These are phyloP conservation scores for Silurus lanzhouensis DNA, from an alignment of 2,797 vertebrate genomes.

Conservation along the genomic window DNA sequence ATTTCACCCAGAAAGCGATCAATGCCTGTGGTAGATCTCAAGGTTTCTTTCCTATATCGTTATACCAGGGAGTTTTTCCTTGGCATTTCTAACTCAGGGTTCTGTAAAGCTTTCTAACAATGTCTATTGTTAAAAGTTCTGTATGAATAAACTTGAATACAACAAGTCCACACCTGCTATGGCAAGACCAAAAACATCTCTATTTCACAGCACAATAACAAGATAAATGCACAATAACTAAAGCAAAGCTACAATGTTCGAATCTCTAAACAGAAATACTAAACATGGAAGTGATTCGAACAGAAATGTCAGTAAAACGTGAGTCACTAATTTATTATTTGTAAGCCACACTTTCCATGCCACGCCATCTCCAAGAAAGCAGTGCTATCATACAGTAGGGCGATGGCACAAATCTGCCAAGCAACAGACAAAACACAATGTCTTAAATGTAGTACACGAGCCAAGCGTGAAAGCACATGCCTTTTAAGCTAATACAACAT, in stretches of 20 bases:
- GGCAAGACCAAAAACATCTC: neutral
- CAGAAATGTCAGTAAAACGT: neutral
- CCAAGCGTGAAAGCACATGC: neutral
- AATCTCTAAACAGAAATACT: neutral
- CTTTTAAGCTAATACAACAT: neutral
- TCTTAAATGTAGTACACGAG: neutral
- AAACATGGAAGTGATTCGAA: neutral
- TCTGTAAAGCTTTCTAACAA: neutral
- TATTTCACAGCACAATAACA: neutral
- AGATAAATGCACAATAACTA: neutral
- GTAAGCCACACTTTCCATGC: neutral
- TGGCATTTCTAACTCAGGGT: neutral
- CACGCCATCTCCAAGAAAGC: neutral
- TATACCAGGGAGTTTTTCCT: neutral
- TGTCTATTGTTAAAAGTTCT: neutral
- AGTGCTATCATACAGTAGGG: too few species aligned
- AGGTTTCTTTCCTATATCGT: neutral
- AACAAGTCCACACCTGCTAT: neutral
- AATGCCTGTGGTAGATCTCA: neutral
- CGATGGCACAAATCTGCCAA: neutral
- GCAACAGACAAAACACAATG: neutral
- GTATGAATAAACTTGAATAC: neutral
- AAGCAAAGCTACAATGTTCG: neutral
- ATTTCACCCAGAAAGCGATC: neutral
- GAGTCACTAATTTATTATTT: neutral